Evolutionary conservation across 2,113 vertebrate genomes (phyloP).

Genomic region (Lagopus leucura): DNA sequence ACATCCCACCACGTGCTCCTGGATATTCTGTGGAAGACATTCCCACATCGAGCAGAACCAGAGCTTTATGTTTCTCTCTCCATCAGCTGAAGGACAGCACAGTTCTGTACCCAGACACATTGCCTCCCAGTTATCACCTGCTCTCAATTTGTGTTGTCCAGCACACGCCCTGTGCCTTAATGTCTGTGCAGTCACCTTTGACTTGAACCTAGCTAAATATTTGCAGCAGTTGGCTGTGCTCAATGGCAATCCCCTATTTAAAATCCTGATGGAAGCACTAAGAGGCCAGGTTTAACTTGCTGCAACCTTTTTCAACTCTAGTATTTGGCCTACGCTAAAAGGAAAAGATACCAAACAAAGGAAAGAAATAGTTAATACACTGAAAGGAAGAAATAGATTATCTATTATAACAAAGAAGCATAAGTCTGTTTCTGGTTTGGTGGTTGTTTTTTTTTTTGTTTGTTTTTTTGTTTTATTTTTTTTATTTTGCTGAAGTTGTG

Average conservation of each 20-base stretch:
- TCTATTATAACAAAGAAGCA: not conserved
- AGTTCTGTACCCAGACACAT: not conserved
- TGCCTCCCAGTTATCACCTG: not conserved
- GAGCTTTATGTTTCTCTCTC: not conserved
- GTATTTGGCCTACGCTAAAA: not conserved
- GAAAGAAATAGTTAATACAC: not conserved
- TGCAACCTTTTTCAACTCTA: not conserved
- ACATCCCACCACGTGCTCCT: rapidly evolving
- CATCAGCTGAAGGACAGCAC: not conserved
- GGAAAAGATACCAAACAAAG: rapidly evolving
- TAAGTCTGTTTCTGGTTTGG: not conserved
- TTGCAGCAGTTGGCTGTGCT: not conserved
- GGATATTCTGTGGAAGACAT: not conserved
- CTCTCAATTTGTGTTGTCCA: not conserved
- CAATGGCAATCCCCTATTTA: not conserved
- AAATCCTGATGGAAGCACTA: not conserved
- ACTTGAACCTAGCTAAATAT: not conserved
- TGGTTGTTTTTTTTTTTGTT: not conserved
- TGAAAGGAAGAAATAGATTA: not conserved
- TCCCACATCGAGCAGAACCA: not conserved
- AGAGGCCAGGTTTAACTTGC: not conserved
- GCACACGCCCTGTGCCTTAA: not conserved
- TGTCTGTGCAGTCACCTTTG: not conserved
- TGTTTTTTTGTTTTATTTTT: not conserved
- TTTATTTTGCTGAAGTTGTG: not conserved